These are phyloP conservation scores for Emmelina monodactyla DNA, from an alignment of 2,888 invertebrate genomes.

Conservation along the genomic window DNA sequence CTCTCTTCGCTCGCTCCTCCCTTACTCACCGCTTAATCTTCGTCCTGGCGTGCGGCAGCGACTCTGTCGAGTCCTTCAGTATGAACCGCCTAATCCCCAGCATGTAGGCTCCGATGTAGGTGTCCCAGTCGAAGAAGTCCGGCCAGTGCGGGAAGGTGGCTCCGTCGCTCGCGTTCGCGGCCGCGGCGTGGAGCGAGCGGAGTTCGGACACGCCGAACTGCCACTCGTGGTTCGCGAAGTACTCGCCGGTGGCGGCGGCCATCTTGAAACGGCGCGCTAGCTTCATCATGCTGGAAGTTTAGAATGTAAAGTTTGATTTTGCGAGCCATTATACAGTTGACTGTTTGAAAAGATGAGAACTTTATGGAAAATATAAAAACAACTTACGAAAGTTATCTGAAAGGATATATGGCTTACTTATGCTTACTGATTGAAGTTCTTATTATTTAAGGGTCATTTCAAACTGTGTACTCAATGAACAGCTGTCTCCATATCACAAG, in stretches of 20 bases:
- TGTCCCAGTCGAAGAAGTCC: conserved; percentile 76
- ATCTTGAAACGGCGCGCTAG: conserved; percentile 81
- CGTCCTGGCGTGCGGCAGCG: conserved; percentile 68
- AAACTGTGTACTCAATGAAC: too few relatives aligned
- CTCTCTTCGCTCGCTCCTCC: too few relatives aligned
- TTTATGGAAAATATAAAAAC: too few relatives aligned
- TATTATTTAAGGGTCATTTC: too few relatives aligned
- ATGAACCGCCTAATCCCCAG: conserved; percentile 84
- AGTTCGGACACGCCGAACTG: conserved; percentile 74
- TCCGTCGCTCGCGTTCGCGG: conserved; percentile 57
- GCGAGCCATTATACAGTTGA: too few relatives aligned
- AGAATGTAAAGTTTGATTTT: neutral
- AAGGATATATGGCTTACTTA: too few relatives aligned
- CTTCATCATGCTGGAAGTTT: conserved; percentile 76
- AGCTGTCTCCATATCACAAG: too few relatives aligned
- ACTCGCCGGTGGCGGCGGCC: conserved; percentile 80
- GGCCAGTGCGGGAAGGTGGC: conserved; percentile 70
- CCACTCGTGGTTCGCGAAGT: conserved; percentile 89
- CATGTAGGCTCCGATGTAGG: conserved; percentile 81
- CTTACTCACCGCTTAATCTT: too few relatives aligned
- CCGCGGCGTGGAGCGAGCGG: conserved; percentile 61
- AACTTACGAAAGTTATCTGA: too few relatives aligned
- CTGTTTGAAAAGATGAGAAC: too few relatives aligned
- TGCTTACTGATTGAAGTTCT: too few relatives aligned
- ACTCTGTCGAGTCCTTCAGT: conserved; percentile 77